Percentiles rank a stretch among this genome's conserved stretches.
Evolutionary conservation across 2,888 invertebrate species (phyloP).

Genomic region (Cheilosia vernalis): DNA sequence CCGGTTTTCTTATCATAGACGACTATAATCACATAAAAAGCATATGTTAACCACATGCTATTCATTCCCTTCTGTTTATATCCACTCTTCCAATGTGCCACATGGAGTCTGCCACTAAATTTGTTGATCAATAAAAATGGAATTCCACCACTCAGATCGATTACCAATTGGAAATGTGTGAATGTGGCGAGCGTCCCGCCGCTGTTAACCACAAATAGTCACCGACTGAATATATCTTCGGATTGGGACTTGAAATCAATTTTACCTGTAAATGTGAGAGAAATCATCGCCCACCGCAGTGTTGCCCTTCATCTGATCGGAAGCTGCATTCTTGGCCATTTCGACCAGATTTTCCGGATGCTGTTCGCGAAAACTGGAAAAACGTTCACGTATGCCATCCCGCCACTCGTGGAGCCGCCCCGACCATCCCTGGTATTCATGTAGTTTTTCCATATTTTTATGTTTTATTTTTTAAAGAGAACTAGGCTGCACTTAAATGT

Average conservation of each 20-base stretch:
- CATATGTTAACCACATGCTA: constrained; percentile 20
- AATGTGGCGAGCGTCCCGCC: background rate
- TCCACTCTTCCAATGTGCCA: background rate
- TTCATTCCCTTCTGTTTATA: constrained; percentile 24
- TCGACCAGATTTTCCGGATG: constrained; percentile 85
- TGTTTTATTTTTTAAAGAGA: constrained; percentile 46
- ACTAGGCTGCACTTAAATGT: constrained; percentile 12
- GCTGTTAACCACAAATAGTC: background rate
- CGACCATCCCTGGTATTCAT: constrained; percentile 90
- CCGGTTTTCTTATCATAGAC: background rate
- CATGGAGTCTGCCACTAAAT: constrained; percentile 17
- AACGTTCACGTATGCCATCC: constrained; percentile 87
- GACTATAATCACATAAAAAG: constrained; percentile 5
- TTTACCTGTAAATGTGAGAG: constrained; percentile 88
- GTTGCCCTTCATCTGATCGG: constrained; percentile 80
- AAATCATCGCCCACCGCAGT: constrained; percentile 84
- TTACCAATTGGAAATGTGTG: constrained; percentile 21
- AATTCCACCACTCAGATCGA: constrained; percentile 40
- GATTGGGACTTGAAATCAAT: background rate
- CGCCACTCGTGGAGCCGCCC: constrained; percentile 89
- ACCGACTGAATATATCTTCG: no score
- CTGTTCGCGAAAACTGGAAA: constrained; percentile 86
- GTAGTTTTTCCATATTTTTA: constrained; percentile 91
- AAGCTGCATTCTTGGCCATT: constrained; percentile 82
- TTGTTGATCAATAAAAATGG: constrained; percentile 32